Evolutionary conservation across 2,113 vertebrate genomes (phyloP), one percentile per base, ranked within the genome.

Genomic region (Amphiprion percula): DNA sequence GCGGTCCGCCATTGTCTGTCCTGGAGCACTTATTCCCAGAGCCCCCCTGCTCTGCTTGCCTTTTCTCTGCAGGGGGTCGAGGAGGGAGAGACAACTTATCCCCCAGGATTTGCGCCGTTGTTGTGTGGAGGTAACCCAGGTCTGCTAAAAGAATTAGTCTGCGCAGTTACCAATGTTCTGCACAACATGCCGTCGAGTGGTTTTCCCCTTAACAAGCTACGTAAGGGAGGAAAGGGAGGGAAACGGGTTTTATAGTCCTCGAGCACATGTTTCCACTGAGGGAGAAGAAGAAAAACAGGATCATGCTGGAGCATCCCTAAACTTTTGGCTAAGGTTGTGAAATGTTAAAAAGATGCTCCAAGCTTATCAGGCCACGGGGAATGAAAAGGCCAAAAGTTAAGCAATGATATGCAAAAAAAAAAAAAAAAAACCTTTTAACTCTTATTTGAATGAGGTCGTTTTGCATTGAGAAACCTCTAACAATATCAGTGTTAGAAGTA

Each of bases 61-160:
- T 83, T 79, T 61, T 54, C 88, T 80, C 90, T 10, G 50, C 86
- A 80, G 90, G 89, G 74, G 90, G 82, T 62, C n/a, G 5, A 54
- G 72, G 61, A 83, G 75, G 71, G 68, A 63, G 74, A 77, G 68
- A 53, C 19, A 17, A 88, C 85, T 89, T 90, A 73, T 72, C 79
- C 77, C 75, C 65, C 17, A 54, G 73, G 80, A 82, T 56, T 82
- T 56, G 52, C 5, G 53, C 64, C 39, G 69, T 17, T 87, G 61
- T 71, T 46, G 68, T 10, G n/a, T 30, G 58, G 62, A 77, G 81
- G 83, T 66, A 88, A 73, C 77, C 19, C 58, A 69, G 87, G 91
- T 89, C 93, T 94, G 92, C 79, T 81, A 68, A 84, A 93, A 83
- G 89, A 91, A 92, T 93, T 84, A 90, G 68, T 46, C 73, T 26